These are phyloP conservation scores for Odontocerum albicorne DNA, from an alignment of 2,888 invertebrate species.

Conservation along the genomic window DNA sequence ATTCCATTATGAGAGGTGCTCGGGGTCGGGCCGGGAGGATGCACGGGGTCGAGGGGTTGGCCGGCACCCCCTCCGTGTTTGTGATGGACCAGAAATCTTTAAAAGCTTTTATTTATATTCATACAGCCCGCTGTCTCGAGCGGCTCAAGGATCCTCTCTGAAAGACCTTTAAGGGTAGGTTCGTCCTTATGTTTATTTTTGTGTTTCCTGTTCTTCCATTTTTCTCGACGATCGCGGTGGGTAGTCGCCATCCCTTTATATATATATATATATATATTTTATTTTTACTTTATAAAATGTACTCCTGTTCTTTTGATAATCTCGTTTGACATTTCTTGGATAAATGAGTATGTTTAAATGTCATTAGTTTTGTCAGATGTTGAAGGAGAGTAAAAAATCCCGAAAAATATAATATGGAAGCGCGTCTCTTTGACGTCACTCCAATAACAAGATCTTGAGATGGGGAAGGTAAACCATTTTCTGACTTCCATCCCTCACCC, in stretches of 20 bases:
- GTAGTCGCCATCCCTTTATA: slow-evolving; percentile 6
- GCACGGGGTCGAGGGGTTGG: too few relatives aligned
- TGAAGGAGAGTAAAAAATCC: neutral
- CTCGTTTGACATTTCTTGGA: slow-evolving; percentile 21
- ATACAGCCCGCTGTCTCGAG: slow-evolving; percentile 15
- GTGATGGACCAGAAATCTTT: slow-evolving; percentile 25
- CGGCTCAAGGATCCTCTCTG: slow-evolving; percentile 12
- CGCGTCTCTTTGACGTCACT: slow-evolving; percentile 8
- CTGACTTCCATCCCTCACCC: neutral
- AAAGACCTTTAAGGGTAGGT: slow-evolving; percentile 12
- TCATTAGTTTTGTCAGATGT: slow-evolving; percentile 25
- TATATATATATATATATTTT: neutral
- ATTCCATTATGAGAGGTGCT: too few relatives aligned
- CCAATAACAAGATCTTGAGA: slow-evolving; percentile 1
- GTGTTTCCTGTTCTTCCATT: slow-evolving; percentile 1
- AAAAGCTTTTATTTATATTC: slow-evolving; percentile 29
- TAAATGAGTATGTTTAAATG: slow-evolving; percentile 31
- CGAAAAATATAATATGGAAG: neutral
- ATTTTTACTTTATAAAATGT: slow-evolving; percentile 7
- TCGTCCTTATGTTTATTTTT: slow-evolving; percentile 11
- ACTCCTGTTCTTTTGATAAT: slow-evolving; percentile 19
- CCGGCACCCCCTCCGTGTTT: too few relatives aligned
- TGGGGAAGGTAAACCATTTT: slow-evolving; percentile 2
- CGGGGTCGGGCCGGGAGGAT: too few relatives aligned
- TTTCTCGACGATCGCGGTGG: slow-evolving; percentile 2